Evolutionary conservation across 2,888 invertebrate genomes (phyloP), one percentile per base, ranked within the genome.

Genomic region (Drosophila tripunctata): DNA sequence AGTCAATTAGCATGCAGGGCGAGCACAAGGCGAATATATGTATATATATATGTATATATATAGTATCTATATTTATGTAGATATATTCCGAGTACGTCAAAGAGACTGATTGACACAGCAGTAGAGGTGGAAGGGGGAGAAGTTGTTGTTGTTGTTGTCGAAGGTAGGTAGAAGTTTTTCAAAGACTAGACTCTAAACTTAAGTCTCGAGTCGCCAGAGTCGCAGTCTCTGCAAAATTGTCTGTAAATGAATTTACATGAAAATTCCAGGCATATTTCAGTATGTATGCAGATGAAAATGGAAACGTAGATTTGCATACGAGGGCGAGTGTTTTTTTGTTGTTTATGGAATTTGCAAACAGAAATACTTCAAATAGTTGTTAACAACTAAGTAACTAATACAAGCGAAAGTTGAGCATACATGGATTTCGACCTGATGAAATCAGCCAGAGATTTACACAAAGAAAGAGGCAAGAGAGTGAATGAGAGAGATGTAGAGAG

Each of bases 351-450:
- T 57, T 38, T 54, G 38, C 52, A 52, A 69, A 75, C 38, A 40
- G 38, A 52, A 56, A 71, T 57, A 57, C 44, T 52, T 66, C 7
- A 21, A 33, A 69, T 44, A 48, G 47, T 54, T 58, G 51, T 58
- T 40, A 43, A 48, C 63, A 68, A 56, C 36, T 38, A 54, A 50
- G 30, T 38, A 52, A 36, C 57, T 44, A 57, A 69, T 57, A 57
- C 65, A 66, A 66, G 76, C 76, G 76, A 71, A 73, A 73, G 76
- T 54, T 64, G 45, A 48, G 48, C 55, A 48, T 56, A 51, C 30
- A 41, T 45, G 62, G 66, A 58, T 75, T 62, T 67, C 62, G 76
- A 71, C 35, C n/a, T 66, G 75, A 75, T 75, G 72, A 72, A 72
- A 70, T 60, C 70, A 35, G 31, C 57, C 24, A 64, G 47, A 36